Evolutionary conservation across 37 sponge, comb jelly and placozoan genomes (phyloP).

Genomic region (Diacarnus erythraeanus): DNA sequence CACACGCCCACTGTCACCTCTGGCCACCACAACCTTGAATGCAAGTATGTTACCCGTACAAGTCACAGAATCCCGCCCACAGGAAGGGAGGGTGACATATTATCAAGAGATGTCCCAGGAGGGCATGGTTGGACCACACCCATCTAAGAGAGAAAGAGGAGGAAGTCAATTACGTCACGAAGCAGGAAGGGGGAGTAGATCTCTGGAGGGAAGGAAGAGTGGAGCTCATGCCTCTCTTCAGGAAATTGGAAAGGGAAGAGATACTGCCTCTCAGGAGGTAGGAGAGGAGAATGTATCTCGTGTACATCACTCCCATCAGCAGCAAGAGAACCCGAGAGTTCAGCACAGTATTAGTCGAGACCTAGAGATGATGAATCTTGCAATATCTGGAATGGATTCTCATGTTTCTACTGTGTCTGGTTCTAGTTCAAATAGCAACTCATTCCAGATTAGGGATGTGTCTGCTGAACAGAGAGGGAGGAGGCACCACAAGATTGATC

Average conservation of each 20-base stretch:
- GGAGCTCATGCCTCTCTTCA: no score
- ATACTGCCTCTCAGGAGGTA: neutral
- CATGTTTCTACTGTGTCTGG: neutral
- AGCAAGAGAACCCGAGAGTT: neutral
- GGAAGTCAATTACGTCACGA: neutral
- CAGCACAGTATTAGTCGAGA: conserved; percentile 33
- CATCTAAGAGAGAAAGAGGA: neutral
- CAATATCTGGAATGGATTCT: conserved; percentile 45
- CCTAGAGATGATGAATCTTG: conserved; percentile 40
- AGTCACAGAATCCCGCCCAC: neutral
- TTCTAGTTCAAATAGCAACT: neutral
- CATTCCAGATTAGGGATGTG: neutral
- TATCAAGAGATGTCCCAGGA: no score
- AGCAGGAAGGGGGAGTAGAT: neutral
- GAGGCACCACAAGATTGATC: neutral
- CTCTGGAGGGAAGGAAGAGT: neutral
- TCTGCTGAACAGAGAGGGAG: neutral
- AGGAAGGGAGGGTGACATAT: no score
- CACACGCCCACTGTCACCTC: conserved; percentile 3
- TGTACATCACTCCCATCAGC: conserved; percentile 4
- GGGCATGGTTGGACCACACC: no score
- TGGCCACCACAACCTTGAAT: neutral
- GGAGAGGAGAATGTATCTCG: neutral
- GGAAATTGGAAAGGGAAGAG: neutral
- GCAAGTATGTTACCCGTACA: neutral